Conservation (phyloP, 2,797 vertebrate species). For the Liasis olivaceus region DNA sequence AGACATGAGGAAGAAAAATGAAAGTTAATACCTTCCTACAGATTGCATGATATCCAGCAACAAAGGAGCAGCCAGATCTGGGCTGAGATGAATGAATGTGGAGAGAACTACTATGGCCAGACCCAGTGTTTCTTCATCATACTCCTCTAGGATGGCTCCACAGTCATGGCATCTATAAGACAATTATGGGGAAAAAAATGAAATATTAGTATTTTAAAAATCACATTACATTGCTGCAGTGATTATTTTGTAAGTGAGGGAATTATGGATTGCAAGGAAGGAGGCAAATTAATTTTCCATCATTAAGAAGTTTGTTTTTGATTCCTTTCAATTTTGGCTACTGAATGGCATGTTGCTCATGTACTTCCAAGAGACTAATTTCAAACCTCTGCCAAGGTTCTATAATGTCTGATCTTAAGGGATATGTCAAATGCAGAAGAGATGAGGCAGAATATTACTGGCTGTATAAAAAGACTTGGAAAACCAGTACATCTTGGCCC, state of each 20-base stretch:
- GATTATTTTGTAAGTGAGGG: slow-evolving; percentile 7
- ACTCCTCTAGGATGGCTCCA: slow-evolving; percentile 94
- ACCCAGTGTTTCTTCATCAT: slow-evolving; percentile 95
- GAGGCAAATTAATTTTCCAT: neutral
- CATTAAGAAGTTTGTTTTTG: slow-evolving; percentile 6
- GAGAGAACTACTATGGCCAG: slow-evolving; percentile 95
- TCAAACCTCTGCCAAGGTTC: slow-evolving; percentile 49
- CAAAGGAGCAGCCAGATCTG: slow-evolving; percentile 94
- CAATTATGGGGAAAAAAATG: slow-evolving; percentile 35
- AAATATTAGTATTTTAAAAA: slow-evolving; percentile 16
- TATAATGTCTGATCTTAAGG: slow-evolving; percentile 44
- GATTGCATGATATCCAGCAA: slow-evolving; percentile 99
- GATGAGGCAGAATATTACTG: slow-evolving; percentile 52
- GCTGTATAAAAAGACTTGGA: slow-evolving; percentile 27
- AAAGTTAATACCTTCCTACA: slow-evolving; percentile 87
- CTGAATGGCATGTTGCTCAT: slow-evolving; percentile 43
- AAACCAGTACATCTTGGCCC: slow-evolving; percentile 50
- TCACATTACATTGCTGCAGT: slow-evolving; percentile 26
- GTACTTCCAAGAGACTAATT: slow-evolving; percentile 46
- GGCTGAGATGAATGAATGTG: slow-evolving; percentile 97
- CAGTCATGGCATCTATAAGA: slow-evolving; percentile 92
- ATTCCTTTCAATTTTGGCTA: slow-evolving; percentile 37
- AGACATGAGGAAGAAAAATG: neutral
- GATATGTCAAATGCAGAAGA: slow-evolving; percentile 49
- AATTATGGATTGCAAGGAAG: slow-evolving; percentile 35